A percentile compares a stretch with the other conserved stretches of the same genome.
These are phyloP conservation scores for Drosophila simulans DNA, from an alignment of 1,140 invertebrate genomes.

Conservation along the genomic window DNA sequence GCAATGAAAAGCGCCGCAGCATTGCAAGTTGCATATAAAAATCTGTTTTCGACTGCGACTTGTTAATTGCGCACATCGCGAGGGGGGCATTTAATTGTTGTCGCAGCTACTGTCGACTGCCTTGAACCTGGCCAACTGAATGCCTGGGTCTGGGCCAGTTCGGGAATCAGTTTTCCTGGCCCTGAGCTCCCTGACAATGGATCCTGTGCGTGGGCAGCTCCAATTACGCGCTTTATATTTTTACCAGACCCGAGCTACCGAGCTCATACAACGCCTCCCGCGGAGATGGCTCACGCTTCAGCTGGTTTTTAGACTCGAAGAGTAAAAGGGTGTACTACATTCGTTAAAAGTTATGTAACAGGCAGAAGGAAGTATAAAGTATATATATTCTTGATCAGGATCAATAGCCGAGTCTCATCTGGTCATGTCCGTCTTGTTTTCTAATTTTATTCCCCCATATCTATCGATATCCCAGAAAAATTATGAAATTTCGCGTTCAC, in stretches of 20 bases:
- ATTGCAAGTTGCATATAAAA: conserved; percentile 77
- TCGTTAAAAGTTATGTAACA: no score
- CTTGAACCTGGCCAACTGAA: conserved; percentile 32
- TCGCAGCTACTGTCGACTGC: conserved; percentile 52
- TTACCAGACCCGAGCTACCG: not conserved
- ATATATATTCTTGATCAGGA: no score
- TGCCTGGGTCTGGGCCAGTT: conserved; percentile 1
- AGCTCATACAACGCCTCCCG: conserved; percentile 19
- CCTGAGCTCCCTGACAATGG: conserved; percentile 13
- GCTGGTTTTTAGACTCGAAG: conserved; percentile 13
- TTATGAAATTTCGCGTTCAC: no score
- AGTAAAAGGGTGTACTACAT: no score
- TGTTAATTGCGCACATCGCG: conserved; percentile 65
- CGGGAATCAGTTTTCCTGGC: not conserved
- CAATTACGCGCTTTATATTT: conserved; percentile 61
- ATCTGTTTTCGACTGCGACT: conserved; percentile 71
- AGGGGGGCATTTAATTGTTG: conserved; percentile 67
- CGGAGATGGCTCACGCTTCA: conserved; percentile 54
- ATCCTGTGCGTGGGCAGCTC: conserved; percentile 70
- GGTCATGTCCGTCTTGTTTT: no score
- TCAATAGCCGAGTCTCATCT: no score
- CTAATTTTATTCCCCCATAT: no score
- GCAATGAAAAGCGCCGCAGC: conserved; percentile 80
- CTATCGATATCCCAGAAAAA: no score
- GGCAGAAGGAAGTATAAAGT: no score